A percentile compares a stretch with the other conserved stretches of the same genome.
These are phyloP conservation scores for Cydia strobilella DNA, from an alignment of 1,140 invertebrate genomes.

Conservation along the genomic window DNA sequence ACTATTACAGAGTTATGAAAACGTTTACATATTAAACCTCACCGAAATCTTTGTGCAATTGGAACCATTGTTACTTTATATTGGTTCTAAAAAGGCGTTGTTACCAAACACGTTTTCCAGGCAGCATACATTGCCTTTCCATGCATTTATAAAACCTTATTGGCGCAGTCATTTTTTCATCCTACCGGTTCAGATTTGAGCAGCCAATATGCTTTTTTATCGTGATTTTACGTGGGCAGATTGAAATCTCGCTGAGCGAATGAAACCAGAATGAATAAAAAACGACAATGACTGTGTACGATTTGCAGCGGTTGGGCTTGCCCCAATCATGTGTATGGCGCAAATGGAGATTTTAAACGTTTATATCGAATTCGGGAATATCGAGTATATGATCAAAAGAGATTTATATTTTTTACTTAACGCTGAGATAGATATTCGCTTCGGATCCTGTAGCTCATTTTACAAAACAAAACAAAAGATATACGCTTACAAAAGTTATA, in stretches of 20 bases:
- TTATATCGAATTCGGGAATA: neutral
- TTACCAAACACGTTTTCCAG: too few relatives aligned
- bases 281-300: neutral
- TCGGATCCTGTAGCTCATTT: too few relatives aligned
- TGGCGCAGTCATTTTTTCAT: neutral
- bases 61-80: too few relatives aligned
- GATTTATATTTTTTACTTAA: neutral
- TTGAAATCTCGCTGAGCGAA: conserved; percentile 10
- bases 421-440: too few relatives aligned
- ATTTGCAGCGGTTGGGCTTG: neutral
- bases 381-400: neutral
- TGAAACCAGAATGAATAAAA: neutral
- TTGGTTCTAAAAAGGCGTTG: too few relatives aligned
- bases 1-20: too few relatives aligned
- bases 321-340: neutral
- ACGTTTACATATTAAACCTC: too few relatives aligned
- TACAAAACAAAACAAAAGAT: too few relatives aligned
- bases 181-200: neutral
- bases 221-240: neutral
- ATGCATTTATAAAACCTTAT: neutral
- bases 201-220: neutral
- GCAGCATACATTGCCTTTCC: neutral
- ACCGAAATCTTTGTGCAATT: too few relatives aligned
- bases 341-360: neutral
- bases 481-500: too few relatives aligned